A percentile compares a stretch with the other conserved stretches of the same genome.
phyloP scores from a whole-genome alignment of 2,797 vertebrate genomes.

The Cuniculus paca region DNA sequence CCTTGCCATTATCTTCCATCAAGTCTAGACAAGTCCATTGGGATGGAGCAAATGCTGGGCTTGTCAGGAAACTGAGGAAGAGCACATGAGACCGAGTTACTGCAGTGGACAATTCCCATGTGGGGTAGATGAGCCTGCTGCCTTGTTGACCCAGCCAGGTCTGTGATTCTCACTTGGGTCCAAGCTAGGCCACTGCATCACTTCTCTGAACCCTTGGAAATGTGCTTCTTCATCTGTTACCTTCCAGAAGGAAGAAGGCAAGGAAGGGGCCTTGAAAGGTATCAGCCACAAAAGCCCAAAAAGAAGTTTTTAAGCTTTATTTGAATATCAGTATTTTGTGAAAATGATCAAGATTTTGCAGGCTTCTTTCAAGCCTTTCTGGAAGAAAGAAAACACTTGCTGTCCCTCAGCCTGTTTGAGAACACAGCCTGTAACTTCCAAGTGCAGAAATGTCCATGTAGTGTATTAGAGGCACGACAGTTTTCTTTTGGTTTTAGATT shows the following conservation, averaged over 20 bases:
- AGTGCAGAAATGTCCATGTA: not conserved
- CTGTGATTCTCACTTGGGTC: not conserved
- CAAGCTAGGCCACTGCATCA: not conserved
- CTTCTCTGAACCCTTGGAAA: constrained; percentile 73
- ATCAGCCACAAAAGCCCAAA: constrained; percentile 62
- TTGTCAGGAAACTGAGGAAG: not conserved
- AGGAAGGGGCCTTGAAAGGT: constrained; percentile 79
- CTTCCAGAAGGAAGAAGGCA: constrained; percentile 77
- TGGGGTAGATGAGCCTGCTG: not conserved
- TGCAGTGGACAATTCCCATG: not conserved
- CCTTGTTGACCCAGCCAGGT: not conserved
- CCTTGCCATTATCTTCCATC: not conserved
- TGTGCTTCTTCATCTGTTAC: constrained; percentile 18
- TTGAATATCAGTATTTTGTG: constrained; percentile 39
- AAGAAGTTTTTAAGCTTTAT: constrained; percentile 71
- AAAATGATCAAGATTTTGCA: constrained; percentile 49
- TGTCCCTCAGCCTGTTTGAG: not conserved
- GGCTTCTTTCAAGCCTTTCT: not conserved
- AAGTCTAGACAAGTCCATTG: not conserved
- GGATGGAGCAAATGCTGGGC: not conserved
- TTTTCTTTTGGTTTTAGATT: constrained; percentile 13
- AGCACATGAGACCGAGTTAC: fast-evolving
- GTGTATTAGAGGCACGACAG: fast-evolving
- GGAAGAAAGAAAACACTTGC: constrained; percentile 41
- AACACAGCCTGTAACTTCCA: not conserved